Base-by-base conservation (phyloP, 2,113 vertebrate genomes). In the Ciconia boyciana region DNA sequence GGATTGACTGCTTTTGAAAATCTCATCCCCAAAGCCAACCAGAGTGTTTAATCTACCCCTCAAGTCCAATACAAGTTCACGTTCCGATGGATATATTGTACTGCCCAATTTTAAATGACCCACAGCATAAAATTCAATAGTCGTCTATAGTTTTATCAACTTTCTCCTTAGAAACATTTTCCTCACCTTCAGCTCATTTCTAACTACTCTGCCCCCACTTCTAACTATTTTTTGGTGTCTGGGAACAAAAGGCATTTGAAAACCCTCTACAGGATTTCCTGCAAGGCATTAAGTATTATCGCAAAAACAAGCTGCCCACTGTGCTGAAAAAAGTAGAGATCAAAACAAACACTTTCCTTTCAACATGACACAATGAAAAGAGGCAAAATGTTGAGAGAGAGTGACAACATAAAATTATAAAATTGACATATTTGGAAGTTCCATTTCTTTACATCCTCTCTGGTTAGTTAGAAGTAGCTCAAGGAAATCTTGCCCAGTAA, bases 401-500 rank as follows among this genome's bases (percentile, higher is more conserved):
- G 13, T 34, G 58, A 43, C 65, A 87, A 87, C 12, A 61, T 24
- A 49, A 84, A 55, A 77, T 69, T 61, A 98, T 93, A 98, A 97
- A 98, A 98, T 98, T 98, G 98, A 98, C 96, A 98, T 98, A 93
- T 97, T 96, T 83, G 97, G 96, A 97, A 98, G 98, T 95, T 96
- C 98, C 95, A 16, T 97, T 97, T 75, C 98, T 86, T 97, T 98
- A 97, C 18, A 98, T 87, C 55, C 97, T 98, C 97, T 98, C 65
- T 97, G 96, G 88, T 98, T 98, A 87, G n/a, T 71, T 48, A 76
- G 24, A 52, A 58, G 7, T 32, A 69, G 13, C 31, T 64, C 19
- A 36, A 34, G 20, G 65, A 78, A 87, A 78, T 31, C 44, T 84
- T 75, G 11, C 9, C 8, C 25, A 61, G 11, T 54, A 86, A 65